These are phyloP conservation scores for Drosophila anomalipes DNA, from an alignment of 2,888 invertebrate species.

Conservation along the genomic window DNA sequence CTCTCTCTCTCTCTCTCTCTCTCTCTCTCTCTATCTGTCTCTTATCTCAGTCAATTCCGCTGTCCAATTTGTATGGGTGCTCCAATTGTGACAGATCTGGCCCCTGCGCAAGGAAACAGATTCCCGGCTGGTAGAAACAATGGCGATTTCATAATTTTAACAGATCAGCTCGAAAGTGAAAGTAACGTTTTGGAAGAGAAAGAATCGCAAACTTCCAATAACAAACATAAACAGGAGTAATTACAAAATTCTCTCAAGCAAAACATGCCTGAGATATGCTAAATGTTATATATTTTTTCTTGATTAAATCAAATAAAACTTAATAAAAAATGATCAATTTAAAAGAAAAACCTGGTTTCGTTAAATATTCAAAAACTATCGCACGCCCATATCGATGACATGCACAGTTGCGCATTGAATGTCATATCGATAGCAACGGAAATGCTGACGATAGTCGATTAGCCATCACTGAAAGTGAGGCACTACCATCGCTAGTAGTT, in stretches of 20 bases:
- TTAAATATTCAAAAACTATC: not conserved
- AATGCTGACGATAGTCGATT: conserved; percentile 6
- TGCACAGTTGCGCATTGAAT: not conserved
- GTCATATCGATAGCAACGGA: conserved; percentile 6
- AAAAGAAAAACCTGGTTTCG: not conserved
- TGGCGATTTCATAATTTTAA: not conserved
- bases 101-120: conserved; percentile 6
- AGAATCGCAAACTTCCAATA: not conserved
- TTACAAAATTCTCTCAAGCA: not conserved
- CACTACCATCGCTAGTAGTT: conserved; percentile 26
- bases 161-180: not conserved
- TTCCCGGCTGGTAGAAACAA: not conserved
- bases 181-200: not conserved
- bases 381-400: not conserved
- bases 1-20: not conserved
- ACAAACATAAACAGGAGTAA: conserved; percentile 11
- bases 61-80: conserved; percentile 43
- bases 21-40: not conserved
- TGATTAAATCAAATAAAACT: not conserved
- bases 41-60: not conserved
- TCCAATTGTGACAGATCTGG: conserved; percentile 4
- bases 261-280: not conserved
- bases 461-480: not conserved
- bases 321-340: not conserved
- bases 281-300: not conserved